Percentiles rank a stretch among this genome's conserved stretches.
These are phyloP conservation scores for Dicrurus megarhynchus DNA, from an alignment of 2,113 vertebrate species.

Conservation along the genomic window DNA sequence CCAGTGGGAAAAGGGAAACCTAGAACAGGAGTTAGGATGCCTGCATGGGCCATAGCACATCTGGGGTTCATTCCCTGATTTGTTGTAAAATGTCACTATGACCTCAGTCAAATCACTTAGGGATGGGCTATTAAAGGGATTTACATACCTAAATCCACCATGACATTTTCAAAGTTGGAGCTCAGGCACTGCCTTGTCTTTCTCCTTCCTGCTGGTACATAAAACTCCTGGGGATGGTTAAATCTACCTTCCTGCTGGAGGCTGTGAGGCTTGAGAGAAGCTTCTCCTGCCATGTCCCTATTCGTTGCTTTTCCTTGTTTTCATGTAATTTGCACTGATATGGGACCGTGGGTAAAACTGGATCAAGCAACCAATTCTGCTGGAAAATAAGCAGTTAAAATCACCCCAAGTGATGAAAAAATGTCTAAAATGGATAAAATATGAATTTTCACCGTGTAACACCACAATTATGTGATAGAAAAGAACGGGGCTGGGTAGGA, in stretches of 20 bases:
- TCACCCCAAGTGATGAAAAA: fast-evolving
- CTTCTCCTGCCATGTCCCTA: fast-evolving
- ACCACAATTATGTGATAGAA: background rate
- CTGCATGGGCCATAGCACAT: background rate
- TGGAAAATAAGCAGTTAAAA: background rate
- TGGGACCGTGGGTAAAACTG: background rate
- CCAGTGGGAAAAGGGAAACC: background rate
- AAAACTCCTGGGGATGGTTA: background rate
- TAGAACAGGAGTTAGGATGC: background rate
- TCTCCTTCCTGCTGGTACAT: background rate
- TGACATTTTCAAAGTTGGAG: slow-evolving; percentile 63
- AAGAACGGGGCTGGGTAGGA: background rate
- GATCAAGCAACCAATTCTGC: background rate
- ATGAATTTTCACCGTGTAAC: fast-evolving
- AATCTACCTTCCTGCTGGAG: background rate
- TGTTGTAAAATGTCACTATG: slow-evolving; percentile 43
- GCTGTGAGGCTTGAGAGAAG: background rate
- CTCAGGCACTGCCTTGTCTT: slow-evolving; percentile 22
- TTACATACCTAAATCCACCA: slow-evolving; percentile 60
- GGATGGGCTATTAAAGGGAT: slow-evolving; percentile 59
- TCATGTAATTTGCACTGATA: background rate
- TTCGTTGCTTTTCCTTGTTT: background rate
- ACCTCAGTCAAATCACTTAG: slow-evolving; percentile 51
- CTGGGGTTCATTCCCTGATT: slow-evolving; percentile 52
- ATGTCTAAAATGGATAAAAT: background rate